A percentile compares a stretch with the other conserved stretches of the same genome.
Evolutionary conservation across 2,888 invertebrate genomes (phyloP).

Genomic region (Cotesia congregata): DNA sequence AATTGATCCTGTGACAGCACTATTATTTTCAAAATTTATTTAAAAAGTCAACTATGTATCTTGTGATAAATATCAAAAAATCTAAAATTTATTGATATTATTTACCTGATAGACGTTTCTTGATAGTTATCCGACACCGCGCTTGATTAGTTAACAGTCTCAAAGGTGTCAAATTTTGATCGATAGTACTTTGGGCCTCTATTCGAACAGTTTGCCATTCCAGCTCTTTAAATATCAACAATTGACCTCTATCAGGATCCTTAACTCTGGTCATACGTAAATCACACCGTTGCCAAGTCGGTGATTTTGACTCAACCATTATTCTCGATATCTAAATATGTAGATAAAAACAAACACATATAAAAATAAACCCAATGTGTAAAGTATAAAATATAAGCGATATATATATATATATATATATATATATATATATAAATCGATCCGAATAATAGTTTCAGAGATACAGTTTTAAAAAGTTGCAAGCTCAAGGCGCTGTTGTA

Average conservation of each 20-base stretch:
- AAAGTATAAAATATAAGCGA: background rate
- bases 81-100: background rate
- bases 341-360: conserved; percentile 16
- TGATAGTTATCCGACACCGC: conserved; percentile 93
- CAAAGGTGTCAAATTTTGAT: conserved; percentile 86
- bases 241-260: conserved; percentile 88
- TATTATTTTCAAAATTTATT: too few species aligned
- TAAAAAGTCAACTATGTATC: too few species aligned
- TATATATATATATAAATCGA: too few species aligned
- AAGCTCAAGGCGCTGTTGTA: too few species aligned
- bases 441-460: too few species aligned
- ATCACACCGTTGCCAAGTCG: conserved; percentile 89
- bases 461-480: too few species aligned
- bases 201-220: conserved; percentile 98
- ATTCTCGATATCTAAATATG: conserved; percentile 86
- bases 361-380: background rate
- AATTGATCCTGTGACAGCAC: too few species aligned
- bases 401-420: too few species aligned
- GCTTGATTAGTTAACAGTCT: conserved; percentile 94
- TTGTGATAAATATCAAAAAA: background rate
- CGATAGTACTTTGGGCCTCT: conserved; percentile 89
- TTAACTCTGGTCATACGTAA: conserved; percentile 92
- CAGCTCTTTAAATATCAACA: conserved; percentile 96
- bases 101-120: conserved; percentile 89
- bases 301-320: conserved; percentile 93